Evolutionary conservation across 2,113 vertebrate species (phyloP).

Genomic region (Genyomyrus donnyi): DNA sequence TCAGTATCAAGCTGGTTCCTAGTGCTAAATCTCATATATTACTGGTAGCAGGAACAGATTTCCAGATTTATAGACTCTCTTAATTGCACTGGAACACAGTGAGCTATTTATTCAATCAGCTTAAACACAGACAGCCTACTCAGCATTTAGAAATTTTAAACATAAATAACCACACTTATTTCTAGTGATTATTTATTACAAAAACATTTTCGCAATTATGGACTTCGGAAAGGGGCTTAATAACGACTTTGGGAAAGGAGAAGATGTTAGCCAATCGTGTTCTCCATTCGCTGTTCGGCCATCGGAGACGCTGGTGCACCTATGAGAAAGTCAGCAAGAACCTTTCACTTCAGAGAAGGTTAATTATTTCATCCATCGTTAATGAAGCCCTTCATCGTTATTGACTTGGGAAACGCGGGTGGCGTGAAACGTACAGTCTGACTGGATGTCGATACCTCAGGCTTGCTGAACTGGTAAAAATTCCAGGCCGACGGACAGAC

Average conservation of each 20-base stretch:
- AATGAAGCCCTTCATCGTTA: not conserved
- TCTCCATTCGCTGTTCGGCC: not conserved
- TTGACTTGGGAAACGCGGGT: not conserved
- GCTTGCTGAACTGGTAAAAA: not conserved
- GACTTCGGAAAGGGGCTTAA: not conserved
- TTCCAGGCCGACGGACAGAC: not conserved
- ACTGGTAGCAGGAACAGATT: constrained; percentile 36
- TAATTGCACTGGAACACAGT: constrained; percentile 51
- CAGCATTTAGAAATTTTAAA: constrained; percentile 39
- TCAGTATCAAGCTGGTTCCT: constrained; percentile 38
- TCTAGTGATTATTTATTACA: constrained; percentile 23
- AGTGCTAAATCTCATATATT: constrained; percentile 40
- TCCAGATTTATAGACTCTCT: constrained; percentile 49
- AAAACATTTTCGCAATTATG: not conserved
- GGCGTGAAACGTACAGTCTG: not conserved
- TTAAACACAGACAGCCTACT: constrained; percentile 36
- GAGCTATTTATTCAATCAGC: constrained; percentile 43
- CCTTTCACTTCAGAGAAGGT: not conserved
- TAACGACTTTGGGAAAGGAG: not conserved
- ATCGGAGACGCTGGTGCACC: not conserved
- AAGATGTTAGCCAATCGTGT: not conserved
- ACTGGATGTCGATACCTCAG: not conserved
- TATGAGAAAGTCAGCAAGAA: not conserved
- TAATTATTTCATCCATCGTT: not conserved
- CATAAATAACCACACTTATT: constrained; percentile 45